Percentiles rank a stretch among this genome's conserved stretches.
phyloP scores from a whole-genome alignment of 2,113 vertebrate species.

The Geothlypis trichas region DNA sequence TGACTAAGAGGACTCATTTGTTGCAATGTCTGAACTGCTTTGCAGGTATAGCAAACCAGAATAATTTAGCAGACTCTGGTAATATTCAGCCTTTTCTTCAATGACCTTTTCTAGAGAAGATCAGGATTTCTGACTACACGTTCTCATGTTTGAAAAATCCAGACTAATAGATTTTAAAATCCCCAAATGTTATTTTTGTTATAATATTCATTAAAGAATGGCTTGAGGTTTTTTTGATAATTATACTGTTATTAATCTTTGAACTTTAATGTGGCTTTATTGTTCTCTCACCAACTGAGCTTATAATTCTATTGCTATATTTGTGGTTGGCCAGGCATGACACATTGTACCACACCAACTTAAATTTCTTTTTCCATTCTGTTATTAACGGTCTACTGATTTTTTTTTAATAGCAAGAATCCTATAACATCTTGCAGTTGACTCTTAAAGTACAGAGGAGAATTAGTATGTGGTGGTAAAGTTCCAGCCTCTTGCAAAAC shows the following conservation, averaged over 20 bases:
- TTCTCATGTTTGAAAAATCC: slow-evolving; percentile 2
- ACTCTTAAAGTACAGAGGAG: not conserved
- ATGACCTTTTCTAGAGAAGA: not conserved
- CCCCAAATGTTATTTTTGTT: not conserved
- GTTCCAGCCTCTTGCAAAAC: not conserved
- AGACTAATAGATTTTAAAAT: not conserved
- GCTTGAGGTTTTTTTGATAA: slow-evolving; percentile 51
- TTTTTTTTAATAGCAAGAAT: not conserved
- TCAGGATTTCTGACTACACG: not conserved
- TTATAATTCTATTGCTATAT: slow-evolving; percentile 49
- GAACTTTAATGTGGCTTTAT: slow-evolving; percentile 42
- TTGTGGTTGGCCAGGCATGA: slow-evolving; percentile 34
- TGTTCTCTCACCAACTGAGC: slow-evolving; percentile 39
- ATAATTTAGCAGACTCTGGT: not conserved
- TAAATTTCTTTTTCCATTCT: not conserved
- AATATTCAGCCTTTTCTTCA: not conserved
- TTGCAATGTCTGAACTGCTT: not conserved
- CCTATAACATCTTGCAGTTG: not conserved
- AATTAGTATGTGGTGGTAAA: not conserved
- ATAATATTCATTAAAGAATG: slow-evolving; percentile 25
- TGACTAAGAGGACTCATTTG: not conserved
- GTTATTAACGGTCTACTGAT: not conserved
- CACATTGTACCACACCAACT: not conserved
- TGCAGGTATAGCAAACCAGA: not conserved
- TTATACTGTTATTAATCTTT: slow-evolving; percentile 61